Evolutionary conservation across 92 coral and sea anemone genomes (phyloP).

Genomic region (Scolanthus callimorphus): DNA sequence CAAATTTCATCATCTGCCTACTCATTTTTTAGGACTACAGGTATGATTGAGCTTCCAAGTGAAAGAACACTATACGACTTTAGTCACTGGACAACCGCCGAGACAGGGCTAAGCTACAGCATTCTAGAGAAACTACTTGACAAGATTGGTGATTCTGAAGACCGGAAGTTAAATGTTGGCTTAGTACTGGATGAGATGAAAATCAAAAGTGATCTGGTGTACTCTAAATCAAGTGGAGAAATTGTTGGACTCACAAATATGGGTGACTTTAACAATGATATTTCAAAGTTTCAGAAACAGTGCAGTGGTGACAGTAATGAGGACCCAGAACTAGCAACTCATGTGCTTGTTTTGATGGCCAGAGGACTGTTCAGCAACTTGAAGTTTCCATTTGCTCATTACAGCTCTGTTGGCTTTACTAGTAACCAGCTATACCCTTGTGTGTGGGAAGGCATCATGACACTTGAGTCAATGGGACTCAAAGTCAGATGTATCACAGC

Average conservation of each 20-base stretch:
- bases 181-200: constrained; percentile 27
- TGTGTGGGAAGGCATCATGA: too few relatives aligned
- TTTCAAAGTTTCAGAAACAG: constrained; percentile 5
- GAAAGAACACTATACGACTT: too few relatives aligned
- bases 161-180: constrained; percentile 10
- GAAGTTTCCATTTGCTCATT: constrained; percentile 18
- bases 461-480: too few relatives aligned
- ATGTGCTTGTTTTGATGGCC: constrained; percentile 25
- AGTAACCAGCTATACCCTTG: background rate
- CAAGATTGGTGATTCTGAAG: background rate
- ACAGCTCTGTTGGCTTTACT: background rate
- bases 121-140: constrained; percentile 8
- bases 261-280: constrained; percentile 11
- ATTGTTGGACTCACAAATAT: constrained; percentile 13
- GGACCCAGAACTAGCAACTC: constrained; percentile 3
- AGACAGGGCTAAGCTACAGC: constrained; percentile 13
- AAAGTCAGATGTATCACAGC: too few relatives aligned
- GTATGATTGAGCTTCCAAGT: constrained; percentile 18
- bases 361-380: constrained; percentile 11
- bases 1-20: constrained; percentile 26
- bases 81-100: constrained; percentile 24
- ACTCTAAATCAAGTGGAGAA: constrained; percentile 17
- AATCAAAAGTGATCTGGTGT: too few relatives aligned
- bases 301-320: constrained; percentile 1
- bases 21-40: constrained; percentile 9